Base-by-base conservation (phyloP, 2,797 vertebrate species). In the Tragopan temminckii region DNA sequence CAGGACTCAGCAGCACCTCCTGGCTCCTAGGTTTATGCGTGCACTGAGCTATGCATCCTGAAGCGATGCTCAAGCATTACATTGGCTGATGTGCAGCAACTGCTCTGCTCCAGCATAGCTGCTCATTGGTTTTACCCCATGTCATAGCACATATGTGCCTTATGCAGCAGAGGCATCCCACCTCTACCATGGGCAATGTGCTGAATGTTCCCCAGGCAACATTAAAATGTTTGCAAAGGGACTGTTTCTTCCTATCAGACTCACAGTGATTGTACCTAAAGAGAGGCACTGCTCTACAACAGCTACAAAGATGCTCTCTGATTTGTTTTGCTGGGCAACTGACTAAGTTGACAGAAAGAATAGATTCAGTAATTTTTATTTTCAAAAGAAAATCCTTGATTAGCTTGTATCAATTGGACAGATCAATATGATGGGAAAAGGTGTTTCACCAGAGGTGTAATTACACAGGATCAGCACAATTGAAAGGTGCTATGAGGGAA, bases 381-480 rank as follows among this genome's bases (percentile, higher is more conserved):
- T 19, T 61, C 55, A 58, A 86, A 85, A 90, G 17, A 86, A 91
- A 80, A 58, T 50, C 72, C n/a, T 36, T 81, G 69, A 55, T 38
- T 53, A 71, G 64, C 23, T 14, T 24, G 46, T 24, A 48, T 7
- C 46, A 48, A 23, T 25, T 48, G 24, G 46, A 48, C 46, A 24
- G 46, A 48, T 24, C 46, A 48, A 25, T 24, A 48, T 25, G 46
- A 48, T 13, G 23, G 13, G 46, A 48, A 48, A 48, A 48, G 23
- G 46, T 25, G 46, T 8, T 48, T 48, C 46, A 48, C 46, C 13
- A 25, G 23, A 48, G 46, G 12, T 25, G 23, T 48, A 48, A 24
- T 24, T 12, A 48, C 46, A 48, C 46, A 48, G 23, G 12, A 24
- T 48, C 7, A 1, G 13, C 13, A 25, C 7, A 24, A 48, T 48